Conservation (phyloP, 2,888 invertebrate genomes). For the Danaus chrysippus region DNA sequence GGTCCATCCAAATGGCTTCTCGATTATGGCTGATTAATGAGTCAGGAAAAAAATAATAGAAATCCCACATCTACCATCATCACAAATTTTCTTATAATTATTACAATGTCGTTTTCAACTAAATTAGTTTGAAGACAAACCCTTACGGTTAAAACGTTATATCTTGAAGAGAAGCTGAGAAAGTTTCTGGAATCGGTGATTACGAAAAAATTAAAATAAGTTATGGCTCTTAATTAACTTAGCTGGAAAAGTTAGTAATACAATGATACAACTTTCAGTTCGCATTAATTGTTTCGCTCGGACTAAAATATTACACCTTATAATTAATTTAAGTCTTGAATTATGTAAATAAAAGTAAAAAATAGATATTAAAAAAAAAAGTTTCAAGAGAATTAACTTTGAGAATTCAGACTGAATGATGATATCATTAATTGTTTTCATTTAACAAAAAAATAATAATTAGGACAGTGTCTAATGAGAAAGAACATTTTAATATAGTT, state of each 20-base stretch:
- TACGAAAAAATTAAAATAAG: conserved; percentile 39
- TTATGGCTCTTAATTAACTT: conserved; percentile 36
- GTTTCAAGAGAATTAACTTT: too few relatives aligned
- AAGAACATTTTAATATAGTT: too few relatives aligned
- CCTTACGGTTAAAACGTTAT: conserved; percentile 24
- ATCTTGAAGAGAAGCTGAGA: conserved; percentile 28
- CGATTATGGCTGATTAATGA: too few relatives aligned
- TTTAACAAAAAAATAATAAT: too few relatives aligned
- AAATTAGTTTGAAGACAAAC: conserved; percentile 18
- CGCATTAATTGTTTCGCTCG: conserved; percentile 24
- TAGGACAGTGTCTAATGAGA: too few relatives aligned
- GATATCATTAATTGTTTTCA: too few relatives aligned
- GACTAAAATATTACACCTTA: conserved; percentile 15
- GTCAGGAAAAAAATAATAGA: too few relatives aligned
- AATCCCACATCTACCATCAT: not conserved
- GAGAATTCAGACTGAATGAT: too few relatives aligned
- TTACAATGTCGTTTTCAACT: conserved; percentile 19
- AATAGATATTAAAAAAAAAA: not conserved
- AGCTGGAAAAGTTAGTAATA: conserved; percentile 22
- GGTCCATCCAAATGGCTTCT: too few relatives aligned
- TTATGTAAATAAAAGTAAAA: not conserved
- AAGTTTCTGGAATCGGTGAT: conserved; percentile 34
- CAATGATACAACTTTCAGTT: conserved; percentile 33
- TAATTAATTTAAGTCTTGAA: not conserved
- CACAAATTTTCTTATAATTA: conserved; percentile 7